Conservation (phyloP, 1,140 invertebrate species). For the Tenebrio molitor region DNA sequence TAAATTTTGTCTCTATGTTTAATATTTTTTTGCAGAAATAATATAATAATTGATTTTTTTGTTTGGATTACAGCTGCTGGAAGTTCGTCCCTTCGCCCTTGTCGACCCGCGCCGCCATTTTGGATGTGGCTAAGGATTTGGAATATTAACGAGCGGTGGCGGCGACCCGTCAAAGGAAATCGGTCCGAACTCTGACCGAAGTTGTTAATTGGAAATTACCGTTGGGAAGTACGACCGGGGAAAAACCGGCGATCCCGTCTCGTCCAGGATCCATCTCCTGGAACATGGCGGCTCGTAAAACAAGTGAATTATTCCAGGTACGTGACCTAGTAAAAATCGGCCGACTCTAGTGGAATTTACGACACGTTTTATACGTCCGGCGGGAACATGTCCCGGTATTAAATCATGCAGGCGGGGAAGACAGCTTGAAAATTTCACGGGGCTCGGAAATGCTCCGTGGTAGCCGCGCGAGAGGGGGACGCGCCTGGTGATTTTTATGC, state of each 20-base stretch:
- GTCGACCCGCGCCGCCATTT: neutral
- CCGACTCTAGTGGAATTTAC: slow-evolving; percentile 1
- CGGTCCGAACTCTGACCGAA: neutral
- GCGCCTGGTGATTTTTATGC: no score
- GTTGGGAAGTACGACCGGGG: no score
- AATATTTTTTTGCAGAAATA: no score
- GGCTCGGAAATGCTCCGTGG: neutral
- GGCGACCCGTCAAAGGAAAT: neutral
- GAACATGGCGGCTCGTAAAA: slow-evolving; percentile 14
- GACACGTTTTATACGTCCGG: slow-evolving; percentile 27
- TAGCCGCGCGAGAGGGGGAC: no score
- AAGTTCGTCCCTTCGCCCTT: no score
- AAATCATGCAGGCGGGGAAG: slow-evolving; percentile 5
- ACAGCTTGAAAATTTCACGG: slow-evolving; percentile 7
- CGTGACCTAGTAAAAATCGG: slow-evolving; percentile 22
- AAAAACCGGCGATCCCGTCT: no score
- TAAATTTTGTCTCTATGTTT: no score
- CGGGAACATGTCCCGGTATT: slow-evolving; percentile 13
- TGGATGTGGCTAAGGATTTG: neutral
- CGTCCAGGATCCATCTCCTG: no score
- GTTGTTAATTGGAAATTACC: no score
- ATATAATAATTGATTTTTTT: no score
- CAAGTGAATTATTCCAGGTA: slow-evolving; percentile 30
- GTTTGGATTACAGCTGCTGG: no score
- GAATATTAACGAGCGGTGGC: neutral